Conservation (phyloP, 2,113 vertebrate genomes). For the Isichthys henryi region DNA sequence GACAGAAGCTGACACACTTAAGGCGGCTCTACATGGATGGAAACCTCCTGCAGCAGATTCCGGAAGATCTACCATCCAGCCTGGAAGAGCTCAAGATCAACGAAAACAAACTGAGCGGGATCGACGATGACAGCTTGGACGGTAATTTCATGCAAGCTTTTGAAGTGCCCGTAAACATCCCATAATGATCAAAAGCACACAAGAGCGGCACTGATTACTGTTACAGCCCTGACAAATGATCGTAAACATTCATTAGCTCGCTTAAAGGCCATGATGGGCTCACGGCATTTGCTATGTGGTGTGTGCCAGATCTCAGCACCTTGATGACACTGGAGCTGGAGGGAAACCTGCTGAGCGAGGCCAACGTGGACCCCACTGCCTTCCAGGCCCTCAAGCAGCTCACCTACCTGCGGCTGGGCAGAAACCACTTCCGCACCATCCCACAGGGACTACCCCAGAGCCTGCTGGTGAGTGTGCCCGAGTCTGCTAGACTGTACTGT, state of each 20-base stretch:
- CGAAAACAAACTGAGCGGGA: conserved; percentile 73
- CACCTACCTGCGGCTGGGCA: conserved; percentile 77
- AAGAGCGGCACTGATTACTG: background rate
- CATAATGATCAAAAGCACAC: background rate
- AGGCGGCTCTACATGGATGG: conserved; percentile 82
- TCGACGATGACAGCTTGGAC: conserved; percentile 67
- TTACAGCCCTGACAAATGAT: background rate
- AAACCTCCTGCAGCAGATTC: conserved; percentile 73
- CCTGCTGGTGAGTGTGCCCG: conserved; percentile 67
- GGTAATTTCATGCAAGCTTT: conserved; percentile 53
- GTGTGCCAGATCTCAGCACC: conserved; percentile 65
- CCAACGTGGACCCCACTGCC: conserved; percentile 69
- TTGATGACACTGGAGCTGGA: conserved; percentile 86
- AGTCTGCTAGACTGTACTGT: background rate
- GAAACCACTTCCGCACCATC: conserved; percentile 83
- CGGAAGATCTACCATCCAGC: conserved; percentile 66
- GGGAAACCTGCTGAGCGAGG: conserved; percentile 83
- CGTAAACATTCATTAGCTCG: background rate
- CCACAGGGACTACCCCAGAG: conserved; percentile 82
- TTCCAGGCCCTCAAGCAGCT: conserved; percentile 71
- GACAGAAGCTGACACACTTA: conserved; percentile 76
- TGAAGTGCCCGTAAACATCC: background rate
- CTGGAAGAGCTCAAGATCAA: conserved; percentile 92
- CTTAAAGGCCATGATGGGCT: background rate
- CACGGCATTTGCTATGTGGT: background rate